Conservation (phyloP, 92 coral and sea anemone species). For the Montipora capitata region DNA sequence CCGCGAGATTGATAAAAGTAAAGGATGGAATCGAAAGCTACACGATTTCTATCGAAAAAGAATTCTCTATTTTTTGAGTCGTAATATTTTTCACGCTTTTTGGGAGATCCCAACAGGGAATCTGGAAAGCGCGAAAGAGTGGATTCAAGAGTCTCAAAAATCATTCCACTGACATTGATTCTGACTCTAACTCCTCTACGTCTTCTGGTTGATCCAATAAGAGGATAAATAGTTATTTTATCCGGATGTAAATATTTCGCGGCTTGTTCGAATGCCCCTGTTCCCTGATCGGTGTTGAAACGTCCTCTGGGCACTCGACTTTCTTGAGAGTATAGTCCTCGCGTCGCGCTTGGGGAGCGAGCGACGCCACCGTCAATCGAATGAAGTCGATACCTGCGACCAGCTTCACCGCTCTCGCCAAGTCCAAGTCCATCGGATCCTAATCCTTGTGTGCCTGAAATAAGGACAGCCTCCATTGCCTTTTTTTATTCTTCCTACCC, state of each 20-base stretch:
- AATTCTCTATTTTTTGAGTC: conserved; percentile 86
- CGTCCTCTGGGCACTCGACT: conserved; percentile 69
- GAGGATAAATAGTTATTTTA: conserved; percentile 62
- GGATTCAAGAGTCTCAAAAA: conserved; percentile 94
- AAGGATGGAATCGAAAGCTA: conserved; percentile 94
- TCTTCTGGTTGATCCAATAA: conserved; percentile 68
- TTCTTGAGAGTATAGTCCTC: conserved; percentile 58
- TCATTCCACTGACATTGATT: conserved; percentile 95
- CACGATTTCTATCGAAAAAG: conserved; percentile 94
- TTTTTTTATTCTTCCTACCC: neutral
- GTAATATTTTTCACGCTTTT: conserved; percentile 88
- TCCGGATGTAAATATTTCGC: conserved; percentile 70
- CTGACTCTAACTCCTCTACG: conserved; percentile 76
- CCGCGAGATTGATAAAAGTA: conserved; percentile 97
- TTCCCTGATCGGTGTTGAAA: conserved; percentile 68
- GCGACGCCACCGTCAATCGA: conserved; percentile 77
- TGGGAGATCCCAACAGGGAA: conserved; percentile 89
- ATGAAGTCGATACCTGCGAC: conserved; percentile 72
- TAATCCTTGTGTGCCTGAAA: conserved; percentile 91
- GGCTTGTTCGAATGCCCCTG: conserved; percentile 77
- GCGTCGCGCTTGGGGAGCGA: conserved; percentile 61
- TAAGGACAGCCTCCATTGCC: conserved; percentile 88
- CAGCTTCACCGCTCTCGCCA: conserved; percentile 72
- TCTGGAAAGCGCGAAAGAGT: conserved; percentile 92
- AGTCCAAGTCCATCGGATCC: conserved; percentile 71